A percentile compares a stretch with the other conserved stretches of the same genome.
Conservation (phyloP, 2,797 vertebrate genomes). For the Poeciliopsis infans region DNA sequence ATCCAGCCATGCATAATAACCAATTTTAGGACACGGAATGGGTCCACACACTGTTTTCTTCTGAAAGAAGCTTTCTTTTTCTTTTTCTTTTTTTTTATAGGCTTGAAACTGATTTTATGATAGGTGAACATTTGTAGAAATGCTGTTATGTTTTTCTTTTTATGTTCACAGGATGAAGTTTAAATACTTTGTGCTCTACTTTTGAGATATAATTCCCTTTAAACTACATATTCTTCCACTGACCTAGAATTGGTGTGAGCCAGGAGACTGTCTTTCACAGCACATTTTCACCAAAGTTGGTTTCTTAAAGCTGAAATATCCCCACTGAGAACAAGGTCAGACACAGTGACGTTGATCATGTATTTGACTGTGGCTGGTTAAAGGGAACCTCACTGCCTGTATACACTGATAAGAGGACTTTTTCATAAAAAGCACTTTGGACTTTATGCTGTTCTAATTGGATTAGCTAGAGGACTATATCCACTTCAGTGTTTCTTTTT, state of each 20-base stretch:
- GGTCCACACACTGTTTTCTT: not conserved
- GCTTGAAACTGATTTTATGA: not conserved
- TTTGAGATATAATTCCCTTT: slow-evolving; percentile 30
- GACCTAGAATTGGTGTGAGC: slow-evolving; percentile 34
- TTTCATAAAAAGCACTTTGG: slow-evolving; percentile 7
- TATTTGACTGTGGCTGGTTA: not conserved
- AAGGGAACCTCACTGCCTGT: slow-evolving; percentile 4
- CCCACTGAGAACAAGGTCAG: slow-evolving; percentile 37
- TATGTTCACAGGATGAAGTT: not conserved
- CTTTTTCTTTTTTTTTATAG: no score
- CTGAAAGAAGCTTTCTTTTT: slow-evolving; percentile 6
- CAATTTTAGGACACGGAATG: slow-evolving; percentile 32
- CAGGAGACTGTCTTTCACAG: slow-evolving; percentile 32
- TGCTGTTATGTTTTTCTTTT: not conserved
- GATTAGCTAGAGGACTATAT: not conserved
- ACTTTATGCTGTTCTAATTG: not conserved
- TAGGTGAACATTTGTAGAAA: not conserved
- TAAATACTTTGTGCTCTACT: slow-evolving; percentile 19
- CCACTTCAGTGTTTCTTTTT: not conserved
- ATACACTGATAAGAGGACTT: slow-evolving; percentile 10
- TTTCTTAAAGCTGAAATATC: slow-evolving; percentile 34
- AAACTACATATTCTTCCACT: slow-evolving; percentile 15
- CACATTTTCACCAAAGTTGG: slow-evolving; percentile 5
- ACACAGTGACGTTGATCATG: slow-evolving; percentile 13
- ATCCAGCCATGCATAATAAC: slow-evolving; percentile 39